Evolutionary conservation across 2,113 vertebrate species (phyloP).

Genomic region (Calonectris borealis): DNA sequence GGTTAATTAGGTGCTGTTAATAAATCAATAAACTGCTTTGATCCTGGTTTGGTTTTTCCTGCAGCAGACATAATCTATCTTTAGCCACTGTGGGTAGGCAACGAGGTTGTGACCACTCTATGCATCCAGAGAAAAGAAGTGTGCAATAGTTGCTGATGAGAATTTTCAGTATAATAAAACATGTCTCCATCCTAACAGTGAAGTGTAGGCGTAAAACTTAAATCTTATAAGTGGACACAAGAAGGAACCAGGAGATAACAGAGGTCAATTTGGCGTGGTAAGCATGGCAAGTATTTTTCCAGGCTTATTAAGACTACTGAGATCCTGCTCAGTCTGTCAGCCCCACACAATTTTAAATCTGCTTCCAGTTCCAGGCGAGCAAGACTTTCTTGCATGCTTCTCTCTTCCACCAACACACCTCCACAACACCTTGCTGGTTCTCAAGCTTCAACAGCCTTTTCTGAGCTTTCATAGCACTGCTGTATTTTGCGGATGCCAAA

Average conservation of each 20-base stretch:
- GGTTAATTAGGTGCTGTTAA: conserved; percentile 2
- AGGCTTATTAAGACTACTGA: neutral
- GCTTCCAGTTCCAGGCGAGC: neutral
- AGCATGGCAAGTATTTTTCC: neutral
- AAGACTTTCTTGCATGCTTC: neutral
- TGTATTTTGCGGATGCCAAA: neutral
- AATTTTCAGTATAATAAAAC: neutral
- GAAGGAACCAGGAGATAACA: neutral
- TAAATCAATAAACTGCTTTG: conserved; percentile 14
- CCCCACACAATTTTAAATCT: neutral
- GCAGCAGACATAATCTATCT: neutral
- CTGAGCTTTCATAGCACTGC: neutral
- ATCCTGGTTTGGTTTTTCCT: neutral
- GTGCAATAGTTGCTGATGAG: rapidly evolving
- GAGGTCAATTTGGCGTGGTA: neutral
- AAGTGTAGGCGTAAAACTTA: neutral
- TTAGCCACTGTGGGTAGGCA: neutral
- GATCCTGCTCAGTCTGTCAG: conserved; percentile 9
- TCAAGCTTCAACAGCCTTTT: conserved; percentile 27
- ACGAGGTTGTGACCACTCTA: neutral
- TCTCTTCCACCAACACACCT: conserved; percentile 51
- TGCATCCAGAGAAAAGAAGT: neutral
- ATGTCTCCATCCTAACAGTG: neutral
- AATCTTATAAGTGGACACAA: neutral
- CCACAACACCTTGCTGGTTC: conserved; percentile 47